Percentiles rank a stretch among this genome's conserved stretches.
phyloP scores from a whole-genome alignment of 2,888 invertebrate genomes.

The Carterocephalus palaemon region DNA sequence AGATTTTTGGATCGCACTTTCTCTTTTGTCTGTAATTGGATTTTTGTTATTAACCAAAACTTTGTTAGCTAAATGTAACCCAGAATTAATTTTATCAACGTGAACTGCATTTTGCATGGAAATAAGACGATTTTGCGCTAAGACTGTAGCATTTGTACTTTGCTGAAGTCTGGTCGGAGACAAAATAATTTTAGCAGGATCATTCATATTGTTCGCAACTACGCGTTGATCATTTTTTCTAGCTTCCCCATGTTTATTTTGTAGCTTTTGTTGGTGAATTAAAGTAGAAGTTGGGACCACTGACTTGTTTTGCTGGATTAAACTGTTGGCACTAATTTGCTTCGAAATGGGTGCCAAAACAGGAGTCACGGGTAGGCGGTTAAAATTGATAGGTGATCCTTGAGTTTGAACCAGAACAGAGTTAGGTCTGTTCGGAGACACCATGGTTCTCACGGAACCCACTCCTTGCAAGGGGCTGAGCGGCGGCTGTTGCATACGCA shows the following conservation, averaged over 20 bases:
- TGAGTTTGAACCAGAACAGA: constrained; percentile 72
- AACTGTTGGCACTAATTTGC: constrained; percentile 72
- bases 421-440: constrained; percentile 68
- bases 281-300: constrained; percentile 46
- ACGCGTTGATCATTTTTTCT: constrained; percentile 48
- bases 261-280: constrained; percentile 60
- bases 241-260: constrained; percentile 45
- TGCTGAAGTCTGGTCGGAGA: constrained; percentile 61
- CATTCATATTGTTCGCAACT: constrained; percentile 37
- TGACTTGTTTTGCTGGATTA: constrained; percentile 60
- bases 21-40: constrained; percentile 59
- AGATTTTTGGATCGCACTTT: constrained; percentile 49
- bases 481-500: constrained; percentile 73
- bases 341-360: constrained; percentile 78
- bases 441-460: constrained; percentile 62
- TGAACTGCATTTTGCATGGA: constrained; percentile 67
- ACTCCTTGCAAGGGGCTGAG: constrained; percentile 67
- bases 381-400: constrained; percentile 68
- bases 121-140: constrained; percentile 70
- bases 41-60: constrained; percentile 57
- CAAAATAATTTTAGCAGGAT: constrained; percentile 64
- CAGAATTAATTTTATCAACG: constrained; percentile 53
- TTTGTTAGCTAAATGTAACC: constrained; percentile 60
- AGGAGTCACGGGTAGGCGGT: constrained; percentile 78
- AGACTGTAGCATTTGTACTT: constrained; percentile 58